Base-by-base conservation (phyloP, 2,888 invertebrate species). In the Suillia variegata region DNA sequence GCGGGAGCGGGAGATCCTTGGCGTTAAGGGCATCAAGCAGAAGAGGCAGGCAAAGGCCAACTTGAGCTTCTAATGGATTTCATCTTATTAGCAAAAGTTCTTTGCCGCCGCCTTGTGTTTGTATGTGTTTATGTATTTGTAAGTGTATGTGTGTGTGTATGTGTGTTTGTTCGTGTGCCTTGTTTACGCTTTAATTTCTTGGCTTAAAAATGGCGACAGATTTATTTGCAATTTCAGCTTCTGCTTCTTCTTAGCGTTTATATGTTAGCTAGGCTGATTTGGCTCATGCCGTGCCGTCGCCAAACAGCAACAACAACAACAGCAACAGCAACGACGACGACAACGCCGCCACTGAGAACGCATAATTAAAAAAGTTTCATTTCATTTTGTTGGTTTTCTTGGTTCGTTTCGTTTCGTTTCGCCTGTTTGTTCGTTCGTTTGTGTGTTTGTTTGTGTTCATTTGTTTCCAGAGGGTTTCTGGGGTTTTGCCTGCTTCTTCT, bases 281-380 rank as follows among this genome's bases (percentile, higher is more conserved):
- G n/a, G 47, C 13, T 22, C 20, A 5, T 22, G 38, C 31, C 33
- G 31, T 18, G 20, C 48, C 31, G n/a, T 52, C 61, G 18, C 17
- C 18, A 4, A 6, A 13, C 48, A 17, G 48, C 48, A 33, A 33
- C 48, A 13, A 17, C 45, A 8, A 47, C 22, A 8, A 10, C 49
- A 33, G 26, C 15, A 22, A 10, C 31, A 3, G 10, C 10, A 15
- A 17, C 34, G n/a, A 24, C 20, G 20, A n/a, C 21, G 22, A 13
- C 26, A 22, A 17, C 22, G 18, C 26, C 17, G 26, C n/a, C 51
- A 2, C 10, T 68, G 70, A 62, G 65, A 70, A 66, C 73, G 78
- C 73, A 77, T 79, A 78, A 78, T 78, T 78, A 78, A 78, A 78
- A 78, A 78, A 78, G 76, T 78, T 78, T 78, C 75, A 78, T 77